Base-by-base conservation (phyloP, 2,797 vertebrate genomes). In the Eremophila alpestris region DNA sequence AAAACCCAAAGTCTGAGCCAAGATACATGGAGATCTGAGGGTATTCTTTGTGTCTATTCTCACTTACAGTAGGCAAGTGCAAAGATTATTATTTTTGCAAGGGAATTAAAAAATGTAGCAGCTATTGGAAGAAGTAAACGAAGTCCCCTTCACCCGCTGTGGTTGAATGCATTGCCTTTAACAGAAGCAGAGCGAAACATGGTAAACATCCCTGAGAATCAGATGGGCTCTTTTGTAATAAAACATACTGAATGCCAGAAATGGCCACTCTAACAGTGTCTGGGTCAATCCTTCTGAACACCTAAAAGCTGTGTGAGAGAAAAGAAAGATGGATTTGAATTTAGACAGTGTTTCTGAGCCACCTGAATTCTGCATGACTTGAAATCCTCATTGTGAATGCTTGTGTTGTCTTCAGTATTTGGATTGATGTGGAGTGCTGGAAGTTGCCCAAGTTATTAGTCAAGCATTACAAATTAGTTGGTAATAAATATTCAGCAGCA, bases 401-500 rank as follows among this genome's bases (percentile, higher is more conserved):
- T 55, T 68, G 43, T 2, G 6, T 51, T 0, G 24, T 67, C 71
- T 89, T 80, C 46, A 77, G 68, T n/a, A 11, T 54, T 88, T 93
- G 80, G 54, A 80, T 93, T 89, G 75, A 85, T 51, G 41, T 0
- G 0, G 52, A 70, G 65, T 36, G 71, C 84, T 96, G 95, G 93
- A 96, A 89, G 84, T 80, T 71, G 56, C 68, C 93, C 95, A 95
- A 78, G 58, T 83, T 94, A 78, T 87, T 93, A 93, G 87, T 92
- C 93, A 94, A 91, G 93, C 95, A 89, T 92, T 92, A 92, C 95
- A 91, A 91, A 93, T 95, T 36, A 89, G 82, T 77, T 77, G 73
- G 77, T 80, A 94, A 96, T 96, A 95, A 96, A 95, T 96, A 96
- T 96, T 94, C 96, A 96, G 62, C 38, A 95, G 94, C 95, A 96